phyloP scores from a whole-genome alignment of 2,113 vertebrate species.

The Todiramphus saurophagus region DNA sequence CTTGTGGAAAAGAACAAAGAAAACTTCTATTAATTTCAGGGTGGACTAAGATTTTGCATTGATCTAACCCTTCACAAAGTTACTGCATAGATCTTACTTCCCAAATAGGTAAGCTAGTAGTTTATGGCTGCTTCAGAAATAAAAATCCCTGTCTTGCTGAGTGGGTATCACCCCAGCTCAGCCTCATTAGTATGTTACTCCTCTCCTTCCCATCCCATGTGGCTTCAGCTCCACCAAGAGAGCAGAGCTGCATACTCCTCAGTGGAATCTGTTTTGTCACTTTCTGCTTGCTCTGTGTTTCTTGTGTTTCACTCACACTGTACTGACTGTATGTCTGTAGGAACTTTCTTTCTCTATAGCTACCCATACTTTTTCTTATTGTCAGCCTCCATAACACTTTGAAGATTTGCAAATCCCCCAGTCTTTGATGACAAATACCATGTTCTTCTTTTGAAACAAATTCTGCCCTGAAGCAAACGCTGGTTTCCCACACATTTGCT shows the following conservation, averaged over 20 bases:
- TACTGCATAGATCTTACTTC: not conserved
- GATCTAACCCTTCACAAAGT: not conserved
- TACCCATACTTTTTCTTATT: not conserved
- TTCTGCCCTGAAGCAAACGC: not conserved
- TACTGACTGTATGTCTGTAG: not conserved
- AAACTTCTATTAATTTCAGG: not conserved
- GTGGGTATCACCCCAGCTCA: not conserved
- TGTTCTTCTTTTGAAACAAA: not conserved
- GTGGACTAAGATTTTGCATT: not conserved
- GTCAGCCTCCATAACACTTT: not conserved
- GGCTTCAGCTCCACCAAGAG: not conserved
- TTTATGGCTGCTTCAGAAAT: not conserved
- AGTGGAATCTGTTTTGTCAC: not conserved
- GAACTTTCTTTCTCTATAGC: not conserved
- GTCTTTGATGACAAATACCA: not conserved
- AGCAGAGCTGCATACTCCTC: accelerated
- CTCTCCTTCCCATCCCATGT: not conserved
- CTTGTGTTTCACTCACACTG: not conserved
- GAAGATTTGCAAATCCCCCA: not conserved
- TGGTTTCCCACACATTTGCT: not conserved
- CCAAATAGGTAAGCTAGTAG: not conserved
- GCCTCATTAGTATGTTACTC: not conserved
- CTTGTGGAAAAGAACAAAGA: not conserved
- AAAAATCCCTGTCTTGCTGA: not conserved
- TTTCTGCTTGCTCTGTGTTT: not conserved